Conservation (phyloP, 2,113 vertebrate genomes). For the Phainopepla nitens region DNA sequence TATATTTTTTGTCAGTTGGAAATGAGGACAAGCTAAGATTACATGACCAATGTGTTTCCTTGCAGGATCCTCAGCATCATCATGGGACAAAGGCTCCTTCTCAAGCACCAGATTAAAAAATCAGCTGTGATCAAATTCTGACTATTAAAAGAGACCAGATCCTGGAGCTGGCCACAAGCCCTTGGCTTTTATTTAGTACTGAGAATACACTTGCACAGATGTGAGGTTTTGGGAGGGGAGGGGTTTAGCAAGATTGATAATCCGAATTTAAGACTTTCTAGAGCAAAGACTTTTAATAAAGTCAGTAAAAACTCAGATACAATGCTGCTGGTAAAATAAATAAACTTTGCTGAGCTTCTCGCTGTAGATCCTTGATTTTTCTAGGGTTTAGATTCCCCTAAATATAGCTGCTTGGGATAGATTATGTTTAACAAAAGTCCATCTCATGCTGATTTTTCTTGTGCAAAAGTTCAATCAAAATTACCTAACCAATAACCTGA, state of each 20-base stretch:
- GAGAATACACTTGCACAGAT: background rate
- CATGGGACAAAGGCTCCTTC: background rate
- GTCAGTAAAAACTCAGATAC: background rate
- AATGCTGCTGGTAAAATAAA: background rate
- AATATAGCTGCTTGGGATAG: background rate
- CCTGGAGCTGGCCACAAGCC: background rate
- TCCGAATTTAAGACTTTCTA: background rate
- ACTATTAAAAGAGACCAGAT: background rate
- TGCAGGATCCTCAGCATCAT: background rate
- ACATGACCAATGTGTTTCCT: background rate
- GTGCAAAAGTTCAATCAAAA: background rate
- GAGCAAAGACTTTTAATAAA: background rate
- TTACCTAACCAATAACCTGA: background rate
- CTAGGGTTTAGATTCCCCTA: background rate
- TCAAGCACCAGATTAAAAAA: background rate
- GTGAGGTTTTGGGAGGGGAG: accelerated
- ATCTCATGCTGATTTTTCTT: background rate
- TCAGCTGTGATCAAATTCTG: background rate
- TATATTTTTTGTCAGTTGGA: background rate
- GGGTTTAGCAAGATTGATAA: background rate
- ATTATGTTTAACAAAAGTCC: background rate
- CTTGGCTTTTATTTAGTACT: background rate
- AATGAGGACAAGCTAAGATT: slow-evolving; percentile 6
- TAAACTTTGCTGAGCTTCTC: background rate
- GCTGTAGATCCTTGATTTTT: background rate